Evolutionary conservation across 1,140 invertebrate species (phyloP), one percentile per base, ranked within the genome.

Genomic region (Euura saliciscinereae): DNA sequence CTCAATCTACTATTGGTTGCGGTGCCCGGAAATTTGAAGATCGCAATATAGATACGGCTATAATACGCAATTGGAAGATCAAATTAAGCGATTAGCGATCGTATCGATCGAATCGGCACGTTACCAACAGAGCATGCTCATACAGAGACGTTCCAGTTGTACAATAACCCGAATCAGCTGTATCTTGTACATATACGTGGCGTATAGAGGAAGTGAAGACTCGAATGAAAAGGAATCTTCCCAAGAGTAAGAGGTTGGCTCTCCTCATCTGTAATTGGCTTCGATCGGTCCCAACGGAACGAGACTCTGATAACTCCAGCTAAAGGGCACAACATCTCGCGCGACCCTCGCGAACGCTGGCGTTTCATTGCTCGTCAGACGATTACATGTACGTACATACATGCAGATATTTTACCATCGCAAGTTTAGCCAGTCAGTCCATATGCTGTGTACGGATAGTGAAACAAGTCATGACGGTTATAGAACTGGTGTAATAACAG

Each of bases 301-400:
- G 51, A 28, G 28, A n/a, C 6, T 8, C 51, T 59, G 51, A 59
- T 59, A 59, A 59, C 51, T 59, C 51, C 6, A 5, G 51, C 51
- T 59, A 59, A 59, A 59, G 51, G 51, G 51, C 51, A 59, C 51
- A 59, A 59, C 51, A 59, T 59, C 51, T 59, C 51, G 51, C 51
- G 51, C 51, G 51, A 59, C 51, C 51, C 51, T 59, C 51, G 10
- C 51, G 13, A 59, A 59, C 51, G 28, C 28, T 28, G 28, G 28
- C 28, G 28, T 28, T 28, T 28, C 28, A 28, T 28, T 28, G 28
- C 28, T 28, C 28, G 51, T 59, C 51, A n/a, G 51, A 8, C 51
- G 51, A 59, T 59, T 59, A n/a, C 51, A n/a, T 6, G 51, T 2
- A n/a, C 51, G 51, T 2, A n/a, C 51, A 28, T 28, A 59, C 51